These are phyloP conservation scores for Xestia c-nigrum DNA, from an alignment of 2,888 invertebrate genomes.

Conservation along the genomic window DNA sequence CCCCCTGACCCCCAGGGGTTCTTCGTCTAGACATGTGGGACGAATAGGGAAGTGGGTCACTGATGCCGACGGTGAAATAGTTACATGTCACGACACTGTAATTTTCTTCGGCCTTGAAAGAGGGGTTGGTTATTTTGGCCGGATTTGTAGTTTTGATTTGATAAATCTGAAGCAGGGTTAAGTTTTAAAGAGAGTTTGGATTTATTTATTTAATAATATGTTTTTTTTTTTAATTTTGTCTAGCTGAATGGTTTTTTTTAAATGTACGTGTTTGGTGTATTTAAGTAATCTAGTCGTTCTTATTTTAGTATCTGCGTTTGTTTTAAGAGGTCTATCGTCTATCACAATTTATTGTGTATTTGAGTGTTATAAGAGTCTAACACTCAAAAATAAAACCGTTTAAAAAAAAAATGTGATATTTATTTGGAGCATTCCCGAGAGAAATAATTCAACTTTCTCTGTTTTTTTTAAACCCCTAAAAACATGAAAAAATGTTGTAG, in stretches of 20 bases:
- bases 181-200: background rate
- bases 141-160: constrained; percentile 20
- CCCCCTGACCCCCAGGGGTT: constrained; percentile 34
- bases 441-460: too few species aligned
- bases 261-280: background rate
- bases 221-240: background rate
- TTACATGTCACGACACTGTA: constrained; percentile 40
- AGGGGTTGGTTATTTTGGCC: constrained; percentile 19
- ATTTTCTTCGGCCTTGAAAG: constrained; percentile 36
- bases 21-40: constrained; percentile 53
- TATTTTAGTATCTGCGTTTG: too few species aligned
- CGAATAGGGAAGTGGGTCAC: constrained; percentile 51
- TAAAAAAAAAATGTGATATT: too few species aligned
- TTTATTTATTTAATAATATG: background rate
- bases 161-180: background rate
- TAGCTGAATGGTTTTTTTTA: background rate
- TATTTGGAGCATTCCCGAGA: too few species aligned
- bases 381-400: too few species aligned
- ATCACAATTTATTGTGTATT: too few species aligned
- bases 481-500: too few species aligned
- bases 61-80: constrained; percentile 14
- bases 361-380: too few species aligned
- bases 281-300: too few species aligned
- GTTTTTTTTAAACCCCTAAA: too few species aligned
- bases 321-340: too few species aligned